Evolutionary conservation across 2,113 vertebrate genomes (phyloP).

Genomic region (Phoxinus phoxinus): DNA sequence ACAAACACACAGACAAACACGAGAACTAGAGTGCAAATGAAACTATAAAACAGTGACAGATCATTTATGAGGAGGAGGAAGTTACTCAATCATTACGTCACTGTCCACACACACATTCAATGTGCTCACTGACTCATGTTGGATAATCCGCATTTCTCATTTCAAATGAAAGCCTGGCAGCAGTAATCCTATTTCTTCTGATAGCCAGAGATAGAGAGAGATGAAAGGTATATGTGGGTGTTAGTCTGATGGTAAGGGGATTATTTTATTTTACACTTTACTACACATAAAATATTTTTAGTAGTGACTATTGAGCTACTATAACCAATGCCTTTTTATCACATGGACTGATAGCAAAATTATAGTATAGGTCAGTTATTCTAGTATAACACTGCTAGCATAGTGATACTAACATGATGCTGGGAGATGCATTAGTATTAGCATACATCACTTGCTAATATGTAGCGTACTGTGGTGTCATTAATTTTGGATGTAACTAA

Average conservation of each 20-base stretch:
- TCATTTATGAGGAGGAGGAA: constrained; percentile 9
- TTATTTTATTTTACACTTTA: constrained; percentile 21
- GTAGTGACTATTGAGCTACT: not conserved
- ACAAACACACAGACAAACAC: constrained; percentile 23
- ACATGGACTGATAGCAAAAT: not conserved
- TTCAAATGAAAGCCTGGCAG: constrained; percentile 57
- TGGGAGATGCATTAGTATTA: too few species aligned
- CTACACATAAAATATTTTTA: not conserved
- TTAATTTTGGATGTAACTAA: not conserved
- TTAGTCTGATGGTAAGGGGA: constrained; percentile 18
- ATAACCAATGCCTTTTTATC: not conserved
- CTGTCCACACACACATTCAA: not conserved
- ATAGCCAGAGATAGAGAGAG: constrained; percentile 20
- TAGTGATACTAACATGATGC: not conserved
- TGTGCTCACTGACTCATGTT: constrained; percentile 41
- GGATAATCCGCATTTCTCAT: constrained; percentile 63
- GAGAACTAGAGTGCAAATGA: constrained; percentile 20
- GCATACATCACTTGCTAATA: not conserved
- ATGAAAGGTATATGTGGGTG: constrained; percentile 25
- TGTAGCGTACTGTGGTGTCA: not conserved
- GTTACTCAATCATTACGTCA: not conserved
- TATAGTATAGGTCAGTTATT: not conserved
- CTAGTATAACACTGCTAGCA: not conserved
- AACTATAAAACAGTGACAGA: constrained; percentile 10
- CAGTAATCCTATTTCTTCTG: constrained; percentile 63